Base-by-base conservation (phyloP, 1,140 invertebrate genomes). In the Metaphire vulgaris region DNA sequence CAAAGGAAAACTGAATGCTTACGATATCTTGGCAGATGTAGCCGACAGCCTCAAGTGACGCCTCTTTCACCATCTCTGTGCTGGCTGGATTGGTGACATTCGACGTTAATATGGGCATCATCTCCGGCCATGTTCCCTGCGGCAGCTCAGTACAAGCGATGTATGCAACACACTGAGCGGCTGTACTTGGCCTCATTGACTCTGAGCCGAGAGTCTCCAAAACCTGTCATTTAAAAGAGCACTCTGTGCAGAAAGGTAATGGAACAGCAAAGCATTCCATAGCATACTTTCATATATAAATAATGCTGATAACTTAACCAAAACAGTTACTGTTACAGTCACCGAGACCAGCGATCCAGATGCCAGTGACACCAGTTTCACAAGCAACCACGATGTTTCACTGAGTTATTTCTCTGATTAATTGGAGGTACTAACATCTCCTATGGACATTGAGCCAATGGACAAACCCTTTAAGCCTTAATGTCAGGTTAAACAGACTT, bases 101-200 rank as follows among this genome's bases (percentile, higher is more conserved):
- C 81, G 90, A 90, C 26, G 96, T 94, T 74, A 99, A 88, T 6
- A 91, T 88, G 26, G 89, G 87, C 76, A 99, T 96, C 0, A 99
- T 88, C 78, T 96, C 92, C 78, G 90, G 91, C 90, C 90, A 91
- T 77, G 89, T 81, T 70, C 84, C 82, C 28, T 92, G 90, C 1
- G 96, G 94, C 70, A 99, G 88, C 88, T 99, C 98, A 29, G 95
- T 92, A 66, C 98, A 95, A 14, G 97, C 97, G 76, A 99, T 95
- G 85, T 97, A 96, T 14, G 97, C 97, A 33, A 99, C 95, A 89
- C 97, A 99, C 85, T 99, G 97, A 1, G 98, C 96, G 21, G 97
- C 97, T 76, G 95, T 96, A 82, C 96, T 97, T 0, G 97, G 88
- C 76, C 97, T 88, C 76, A 91, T 92, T 75, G 91, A 93, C 89